Evolutionary conservation across 1,140 invertebrate genomes (phyloP), one percentile per base, ranked within the genome.

Genomic region (Reticulitermes speratus): DNA sequence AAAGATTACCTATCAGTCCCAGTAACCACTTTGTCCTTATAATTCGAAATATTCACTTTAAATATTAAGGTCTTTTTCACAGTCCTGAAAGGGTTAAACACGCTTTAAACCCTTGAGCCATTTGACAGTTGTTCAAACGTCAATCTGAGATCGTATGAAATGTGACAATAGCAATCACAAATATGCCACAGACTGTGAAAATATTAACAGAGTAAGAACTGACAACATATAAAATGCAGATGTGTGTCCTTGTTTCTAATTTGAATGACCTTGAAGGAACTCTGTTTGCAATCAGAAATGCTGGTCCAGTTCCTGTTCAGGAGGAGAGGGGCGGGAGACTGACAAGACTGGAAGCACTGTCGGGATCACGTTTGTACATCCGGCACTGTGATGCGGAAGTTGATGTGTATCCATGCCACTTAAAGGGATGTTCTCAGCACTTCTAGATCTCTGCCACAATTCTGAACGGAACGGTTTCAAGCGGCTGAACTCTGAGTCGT

Each of bases 381-480:
- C n/a, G 2, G 12, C 65, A 30, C 25, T 25, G 16, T n/a, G 65
- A 75, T 5, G n/a, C 12, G 25, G n/a, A 75, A 30, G 65, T n/a
- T 75, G 65, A 25, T 3, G 65, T 30, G 65, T 9, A n/a, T 30
- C 65, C 75, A 86, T 32, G 21, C 86, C 86, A 32, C 87, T 86
- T 59, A 86, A 81, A 44, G 87, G 84, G 82, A 87, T 86, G 85
- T 87, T 86, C 48, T 87, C 87, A 21, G 87, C 87, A 91, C 94
- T 96, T 91, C 95, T 94, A 88, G 95, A 95, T 90, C 96, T 96
- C 21, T 95, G 93, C 89, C 95, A 96, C 69, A 96, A 90, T 87
- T 94, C 93, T 32, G 95, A 96, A 87, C 95, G 95, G n/a, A 95
- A 96, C 7, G 95, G 95, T 89, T 96, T 95, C 89, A 96, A 94